Percentiles rank a stretch among this genome's conserved stretches.
Evolutionary conservation across 2,113 vertebrate genomes (phyloP).

Genomic region (Chaetodon auriga): DNA sequence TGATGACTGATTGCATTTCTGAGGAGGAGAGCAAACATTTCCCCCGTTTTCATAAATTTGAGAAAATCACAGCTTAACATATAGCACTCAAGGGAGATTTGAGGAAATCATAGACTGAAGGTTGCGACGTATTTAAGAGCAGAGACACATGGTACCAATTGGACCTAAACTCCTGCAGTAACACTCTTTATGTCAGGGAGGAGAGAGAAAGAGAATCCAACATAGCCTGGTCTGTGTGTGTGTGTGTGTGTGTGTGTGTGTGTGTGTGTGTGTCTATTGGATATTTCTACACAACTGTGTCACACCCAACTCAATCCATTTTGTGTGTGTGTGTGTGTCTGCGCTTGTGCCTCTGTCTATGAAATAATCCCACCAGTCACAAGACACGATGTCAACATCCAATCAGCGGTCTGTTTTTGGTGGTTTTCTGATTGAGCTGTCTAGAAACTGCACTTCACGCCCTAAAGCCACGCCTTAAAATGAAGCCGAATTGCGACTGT

Average conservation of each 20-base stretch:
- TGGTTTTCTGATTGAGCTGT: constrained; percentile 61
- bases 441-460: constrained; percentile 32
- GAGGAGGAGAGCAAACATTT: constrained; percentile 12
- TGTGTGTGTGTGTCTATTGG: constrained; percentile 5
- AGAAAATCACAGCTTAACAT: constrained; percentile 57
- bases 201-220: constrained; percentile 33
- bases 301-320: constrained; percentile 20
- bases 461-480: constrained; percentile 51
- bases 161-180: constrained; percentile 54
- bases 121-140: constrained; percentile 51
- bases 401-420: constrained; percentile 34
- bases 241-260: constrained; percentile 8
- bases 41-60: constrained; percentile 52
- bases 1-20: constrained; percentile 49
- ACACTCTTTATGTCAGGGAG: constrained; percentile 42
- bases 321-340: constrained; percentile 23
- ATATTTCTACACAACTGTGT: constrained; percentile 23
- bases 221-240: constrained; percentile 16
- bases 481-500: background rate
- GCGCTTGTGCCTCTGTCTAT: constrained; percentile 7
- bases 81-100: constrained; percentile 59
- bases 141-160: constrained; percentile 75
- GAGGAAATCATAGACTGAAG: constrained; percentile 57
- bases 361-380: constrained; percentile 54
- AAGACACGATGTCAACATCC: constrained; percentile 51